phyloP scores from a whole-genome alignment of 2,888 invertebrate genomes.

The Tinea pellionella region DNA sequence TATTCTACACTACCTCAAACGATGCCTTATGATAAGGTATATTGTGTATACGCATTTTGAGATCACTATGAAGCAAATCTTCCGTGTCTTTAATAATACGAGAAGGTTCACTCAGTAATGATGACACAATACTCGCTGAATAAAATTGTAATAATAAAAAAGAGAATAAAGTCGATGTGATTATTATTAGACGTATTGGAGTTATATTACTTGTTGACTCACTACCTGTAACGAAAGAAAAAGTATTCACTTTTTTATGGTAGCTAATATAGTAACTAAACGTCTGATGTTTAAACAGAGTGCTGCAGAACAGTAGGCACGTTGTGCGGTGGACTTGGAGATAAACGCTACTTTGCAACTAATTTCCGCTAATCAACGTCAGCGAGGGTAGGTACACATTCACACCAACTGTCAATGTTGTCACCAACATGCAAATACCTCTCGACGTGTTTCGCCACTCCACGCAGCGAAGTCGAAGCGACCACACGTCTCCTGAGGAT shows the following conservation, averaged over 20 bases:
- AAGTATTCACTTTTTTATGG: neutral
- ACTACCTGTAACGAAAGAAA: neutral
- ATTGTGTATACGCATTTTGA: neutral
- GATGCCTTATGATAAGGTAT: neutral
- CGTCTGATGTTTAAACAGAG: no score
- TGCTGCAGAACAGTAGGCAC: no score
- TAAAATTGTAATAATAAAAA: neutral
- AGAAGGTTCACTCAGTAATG: neutral
- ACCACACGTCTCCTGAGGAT: no score
- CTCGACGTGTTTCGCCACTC: no score
- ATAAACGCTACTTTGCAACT: no score
- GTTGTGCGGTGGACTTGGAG: no score
- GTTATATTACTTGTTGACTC: neutral
- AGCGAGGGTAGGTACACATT: no score
- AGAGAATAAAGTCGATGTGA: neutral
- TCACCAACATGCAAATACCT: no score
- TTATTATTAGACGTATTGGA: neutral
- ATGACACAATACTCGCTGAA: conserved; percentile 6
- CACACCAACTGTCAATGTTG: no score
- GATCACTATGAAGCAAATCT: conserved; percentile 7
- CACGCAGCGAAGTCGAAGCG: no score
- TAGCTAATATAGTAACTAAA: no score
- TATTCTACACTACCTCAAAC: conserved; percentile 1
- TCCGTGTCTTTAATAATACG: neutral
- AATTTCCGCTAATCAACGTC: no score